A percentile compares a stretch with the other conserved stretches of the same genome.
phyloP scores from a whole-genome alignment of 1,140 invertebrate species.

The Antheraea mylitta region DNA sequence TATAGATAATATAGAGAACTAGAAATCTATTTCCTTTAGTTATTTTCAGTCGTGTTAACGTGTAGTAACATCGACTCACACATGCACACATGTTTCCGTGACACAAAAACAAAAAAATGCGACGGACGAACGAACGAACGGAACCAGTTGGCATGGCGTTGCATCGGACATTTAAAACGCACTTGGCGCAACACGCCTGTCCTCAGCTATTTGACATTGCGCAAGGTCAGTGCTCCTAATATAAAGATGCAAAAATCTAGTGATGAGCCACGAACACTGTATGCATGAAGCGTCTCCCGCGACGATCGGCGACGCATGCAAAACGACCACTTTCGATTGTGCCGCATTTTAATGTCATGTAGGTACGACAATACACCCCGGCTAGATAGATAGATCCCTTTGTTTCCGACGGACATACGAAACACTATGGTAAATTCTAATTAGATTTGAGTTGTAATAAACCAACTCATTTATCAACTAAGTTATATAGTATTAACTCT shows the following conservation, averaged over 20 bases:
- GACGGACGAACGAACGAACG: constrained; percentile 35
- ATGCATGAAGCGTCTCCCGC: constrained; percentile 52
- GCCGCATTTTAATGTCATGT: constrained; percentile 47
- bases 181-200: constrained; percentile 39
- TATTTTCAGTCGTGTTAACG: background rate
- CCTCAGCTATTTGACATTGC: constrained; percentile 76
- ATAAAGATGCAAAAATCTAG: constrained; percentile 72
- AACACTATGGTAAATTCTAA: constrained; percentile 21
- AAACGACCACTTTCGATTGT: constrained; percentile 69
- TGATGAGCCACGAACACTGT: constrained; percentile 28
- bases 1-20: background rate
- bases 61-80: background rate
- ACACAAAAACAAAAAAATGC: constrained; percentile 34
- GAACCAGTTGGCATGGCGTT: constrained; percentile 56
- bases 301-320: constrained; percentile 48
- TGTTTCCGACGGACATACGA: constrained; percentile 28
- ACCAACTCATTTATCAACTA: background rate
- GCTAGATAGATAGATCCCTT: constrained; percentile 23
- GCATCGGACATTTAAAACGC: constrained; percentile 40
- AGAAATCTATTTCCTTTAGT: background rate
- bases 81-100: constrained; percentile 25
- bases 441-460: constrained; percentile 4
- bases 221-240: constrained; percentile 77
- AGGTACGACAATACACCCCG: constrained; percentile 19
- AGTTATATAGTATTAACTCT: too few species aligned